Conservation (phyloP, 2,113 vertebrate species). For the Tauraco erythrolophus region DNA sequence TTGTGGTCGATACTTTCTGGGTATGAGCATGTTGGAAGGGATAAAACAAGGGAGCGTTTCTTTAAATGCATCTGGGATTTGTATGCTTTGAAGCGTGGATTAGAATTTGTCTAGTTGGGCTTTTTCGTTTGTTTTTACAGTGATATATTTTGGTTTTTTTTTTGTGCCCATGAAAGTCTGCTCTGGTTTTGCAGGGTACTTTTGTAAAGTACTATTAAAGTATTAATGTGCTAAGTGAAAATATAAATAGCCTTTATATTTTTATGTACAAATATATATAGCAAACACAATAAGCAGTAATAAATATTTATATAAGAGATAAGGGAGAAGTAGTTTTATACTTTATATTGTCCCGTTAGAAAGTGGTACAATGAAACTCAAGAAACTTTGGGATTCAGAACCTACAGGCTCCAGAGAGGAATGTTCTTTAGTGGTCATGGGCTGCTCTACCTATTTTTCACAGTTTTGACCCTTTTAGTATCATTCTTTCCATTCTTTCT, state of each 20-base stretch:
- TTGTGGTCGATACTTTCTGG: not conserved
- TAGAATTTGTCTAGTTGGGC: not conserved
- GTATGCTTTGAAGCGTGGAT: not conserved
- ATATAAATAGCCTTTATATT: not conserved
- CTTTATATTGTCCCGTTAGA: not conserved
- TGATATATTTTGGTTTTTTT: accelerated
- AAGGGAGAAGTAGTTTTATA: not conserved
- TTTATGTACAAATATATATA: not conserved
- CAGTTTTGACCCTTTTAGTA: not conserved
- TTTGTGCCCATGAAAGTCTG: not conserved
- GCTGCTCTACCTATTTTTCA: not conserved
- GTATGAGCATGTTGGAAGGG: not conserved
- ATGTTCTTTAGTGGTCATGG: not conserved
- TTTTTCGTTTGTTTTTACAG: not conserved
- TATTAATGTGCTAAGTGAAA: not conserved
- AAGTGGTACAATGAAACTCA: not conserved
- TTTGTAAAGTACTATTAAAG: not conserved
- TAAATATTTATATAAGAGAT: not conserved
- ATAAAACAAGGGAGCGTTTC: not conserved
- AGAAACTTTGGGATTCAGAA: not conserved
- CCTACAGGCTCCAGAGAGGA: not conserved
- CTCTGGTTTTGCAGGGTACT: not conserved
- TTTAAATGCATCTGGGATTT: not conserved
- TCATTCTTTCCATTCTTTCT: not conserved
- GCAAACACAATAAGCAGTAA: not conserved